phyloP scores from a whole-genome alignment of 2,888 invertebrate species.

The Drosophila bunnanda region DNA sequence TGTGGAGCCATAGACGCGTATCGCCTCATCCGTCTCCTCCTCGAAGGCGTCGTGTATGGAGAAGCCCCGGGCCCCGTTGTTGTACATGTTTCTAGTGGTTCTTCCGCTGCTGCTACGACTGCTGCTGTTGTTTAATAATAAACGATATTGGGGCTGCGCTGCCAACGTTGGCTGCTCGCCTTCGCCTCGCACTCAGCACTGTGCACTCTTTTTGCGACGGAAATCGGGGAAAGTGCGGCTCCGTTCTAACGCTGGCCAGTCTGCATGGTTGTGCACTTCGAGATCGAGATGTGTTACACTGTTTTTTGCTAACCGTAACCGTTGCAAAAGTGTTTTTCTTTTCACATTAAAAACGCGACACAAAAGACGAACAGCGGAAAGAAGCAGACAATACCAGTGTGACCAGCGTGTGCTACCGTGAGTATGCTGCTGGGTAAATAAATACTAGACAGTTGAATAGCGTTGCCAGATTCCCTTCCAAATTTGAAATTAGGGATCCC shows the following conservation, averaged over 20 bases:
- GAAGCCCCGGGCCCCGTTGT: slow-evolving; percentile 86
- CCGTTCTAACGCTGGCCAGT: slow-evolving; percentile 41
- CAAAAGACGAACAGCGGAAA: slow-evolving; percentile 60
- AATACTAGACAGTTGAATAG: background rate
- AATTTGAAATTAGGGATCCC: background rate
- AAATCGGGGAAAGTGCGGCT: slow-evolving; percentile 20
- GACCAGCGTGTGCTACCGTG: slow-evolving; percentile 16
- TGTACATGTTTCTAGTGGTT: slow-evolving; percentile 61
- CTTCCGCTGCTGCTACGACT: slow-evolving; percentile 46
- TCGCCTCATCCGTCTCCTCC: slow-evolving; percentile 93
- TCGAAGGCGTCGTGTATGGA: slow-evolving; percentile 94
- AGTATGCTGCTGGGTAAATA: background rate
- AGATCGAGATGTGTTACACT: slow-evolving; percentile 34
- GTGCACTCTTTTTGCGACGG: slow-evolving; percentile 3
- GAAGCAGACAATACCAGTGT: slow-evolving; percentile 34
- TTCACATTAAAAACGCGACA: slow-evolving; percentile 69
- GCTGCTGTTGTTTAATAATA: slow-evolving; percentile 51
- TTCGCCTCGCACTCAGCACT: slow-evolving; percentile 11
- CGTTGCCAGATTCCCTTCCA: background rate
- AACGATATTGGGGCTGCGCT: slow-evolving; percentile 42
- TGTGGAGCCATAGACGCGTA: slow-evolving; percentile 92
- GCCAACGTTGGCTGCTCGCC: slow-evolving; percentile 45
- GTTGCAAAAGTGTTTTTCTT: slow-evolving; percentile 64
- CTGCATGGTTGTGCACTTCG: slow-evolving; percentile 59
- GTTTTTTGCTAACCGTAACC: slow-evolving; percentile 44